Base-by-base conservation (phyloP, 1,140 invertebrate genomes). In the Callitettix versicolor region DNA sequence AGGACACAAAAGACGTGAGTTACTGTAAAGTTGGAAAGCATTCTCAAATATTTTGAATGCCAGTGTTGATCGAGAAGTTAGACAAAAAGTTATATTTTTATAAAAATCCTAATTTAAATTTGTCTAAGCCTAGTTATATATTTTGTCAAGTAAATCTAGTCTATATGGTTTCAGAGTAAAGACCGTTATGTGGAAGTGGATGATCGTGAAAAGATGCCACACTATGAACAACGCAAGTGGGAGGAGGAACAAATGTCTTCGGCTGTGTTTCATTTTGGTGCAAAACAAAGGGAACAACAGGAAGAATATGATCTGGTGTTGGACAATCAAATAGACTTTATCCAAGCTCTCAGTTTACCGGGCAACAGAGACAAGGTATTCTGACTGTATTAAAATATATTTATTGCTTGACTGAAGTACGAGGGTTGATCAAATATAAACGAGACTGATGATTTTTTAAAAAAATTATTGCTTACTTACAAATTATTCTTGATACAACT, bases 321-420 rank as follows among this genome's bases (percentile, higher is more conserved):
- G 53, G 95, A 98, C 67, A 94, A 95, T 71, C 88, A 95, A 71
- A 95, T 99, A 65, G 93, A 98, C 64, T 99, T 99, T 74, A 88
- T 98, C 47, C 91, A 98, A 76, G 86, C 91, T 0, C 68, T 98
- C 0, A 85, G 86, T 66, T 79, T 97, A 68, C 86, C 92, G 44
- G 95, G 93, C n/a, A 81, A 79, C 30, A 73, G 80, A 62, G 67
- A 82, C 50, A 75, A 67, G 56, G 63, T 55, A 30, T n/a, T n/a
- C n/a, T n/a, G n/a, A n/a, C n/a, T n/a, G n/a, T n/a, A n/a, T n/a
- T 6, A 7, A 34, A 14, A 34, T 34, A 34, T 34, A 14, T 7
- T 34, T 7, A 7, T 34, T 34, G 33, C 33, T 50, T 49, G 24
- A 22, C n/a, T n/a, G n/a, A n/a, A n/a, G n/a, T n/a, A n/a, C n/a